These are phyloP conservation scores for Mobula birostris DNA, from an alignment of 2,113 vertebrate species.

Conservation along the genomic window DNA sequence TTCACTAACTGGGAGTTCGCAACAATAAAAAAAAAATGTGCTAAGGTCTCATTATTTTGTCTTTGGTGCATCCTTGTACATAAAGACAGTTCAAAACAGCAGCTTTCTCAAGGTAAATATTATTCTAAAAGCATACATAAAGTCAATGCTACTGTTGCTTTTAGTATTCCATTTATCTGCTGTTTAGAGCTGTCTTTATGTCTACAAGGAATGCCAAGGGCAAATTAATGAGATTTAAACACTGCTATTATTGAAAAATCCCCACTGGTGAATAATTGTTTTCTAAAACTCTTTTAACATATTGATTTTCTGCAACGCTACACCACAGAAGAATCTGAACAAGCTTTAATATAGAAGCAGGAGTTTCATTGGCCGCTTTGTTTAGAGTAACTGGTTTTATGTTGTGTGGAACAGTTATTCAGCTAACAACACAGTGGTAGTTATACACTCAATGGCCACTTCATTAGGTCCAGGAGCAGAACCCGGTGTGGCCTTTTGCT, in stretches of 20 bases:
- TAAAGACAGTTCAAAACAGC: no score
- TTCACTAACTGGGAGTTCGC: no score
- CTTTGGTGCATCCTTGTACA: no score
- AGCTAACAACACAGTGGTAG: not conserved
- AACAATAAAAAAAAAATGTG: no score
- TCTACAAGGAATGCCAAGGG: not conserved
- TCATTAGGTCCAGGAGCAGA: no score
- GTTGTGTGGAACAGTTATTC: not conserved
- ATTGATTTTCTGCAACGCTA: not conserved
- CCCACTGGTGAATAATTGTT: not conserved
- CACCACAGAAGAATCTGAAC: no score
- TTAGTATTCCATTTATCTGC: not conserved
- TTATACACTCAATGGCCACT: no score
- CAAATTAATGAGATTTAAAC: not conserved
- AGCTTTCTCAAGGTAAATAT: no score
- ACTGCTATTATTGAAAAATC: not conserved
- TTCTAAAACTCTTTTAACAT: not conserved
- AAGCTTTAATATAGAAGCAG: not conserved
- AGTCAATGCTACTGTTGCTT: not conserved
- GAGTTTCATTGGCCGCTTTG: not conserved
- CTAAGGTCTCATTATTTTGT: no score
- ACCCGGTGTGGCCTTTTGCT: no score
- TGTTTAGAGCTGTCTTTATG: no score
- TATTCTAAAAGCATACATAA: no score
- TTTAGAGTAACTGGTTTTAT: not conserved